Base-by-base conservation (phyloP, 2,888 invertebrate species). In the Drosophila histrio region DNA sequence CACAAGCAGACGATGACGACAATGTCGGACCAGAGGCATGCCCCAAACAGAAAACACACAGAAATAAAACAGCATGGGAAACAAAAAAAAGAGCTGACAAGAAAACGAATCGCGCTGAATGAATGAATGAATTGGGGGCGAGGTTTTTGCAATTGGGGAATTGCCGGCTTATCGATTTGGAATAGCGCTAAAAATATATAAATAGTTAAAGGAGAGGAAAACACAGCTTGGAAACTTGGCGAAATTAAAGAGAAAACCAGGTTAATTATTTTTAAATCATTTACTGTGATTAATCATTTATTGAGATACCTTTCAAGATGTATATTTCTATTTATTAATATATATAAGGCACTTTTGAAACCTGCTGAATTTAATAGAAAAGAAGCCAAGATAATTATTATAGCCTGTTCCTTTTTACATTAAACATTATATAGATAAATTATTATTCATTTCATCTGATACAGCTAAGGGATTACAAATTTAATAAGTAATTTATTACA, bases 1-100 rank as follows among this genome's bases (percentile, higher is more conserved):
- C 78, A 77, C 78, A 69, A 73, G 38, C 73, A 76, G 75, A 58
- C 77, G 67, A 61, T 58, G 72, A 62, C 61, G 66, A 56, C 66
- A 65, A 70, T 56, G 46, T 38, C 58, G 47, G 30, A 34, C 15
- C 17, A 6, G 21, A 61, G 11, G 13, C 34, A 49, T 22, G 41
- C 41, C 54, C 11, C 15, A 32, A 43, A 43, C 43, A 54, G 24
- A 36, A 19, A 19, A 7, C 21, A 19, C 9, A 30, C 15, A 30
- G 21, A 22, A 21, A 22, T 36, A 7, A 26, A 11, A 1, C 21
- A 21, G 26, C 26, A 44, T 26, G 21, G 17, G 19, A 19, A 44
- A 50, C 43, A 32, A 58, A 34, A 24, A 6, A 32, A 34, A 50
- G 41, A 60, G 24, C 36, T 60, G 57, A 49, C 57, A 38, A 43